A percentile compares a stretch with the other conserved stretches of the same genome.
Evolutionary conservation across 2,113 vertebrate species (phyloP).

Genomic region (Lethenteron reissneri): DNA sequence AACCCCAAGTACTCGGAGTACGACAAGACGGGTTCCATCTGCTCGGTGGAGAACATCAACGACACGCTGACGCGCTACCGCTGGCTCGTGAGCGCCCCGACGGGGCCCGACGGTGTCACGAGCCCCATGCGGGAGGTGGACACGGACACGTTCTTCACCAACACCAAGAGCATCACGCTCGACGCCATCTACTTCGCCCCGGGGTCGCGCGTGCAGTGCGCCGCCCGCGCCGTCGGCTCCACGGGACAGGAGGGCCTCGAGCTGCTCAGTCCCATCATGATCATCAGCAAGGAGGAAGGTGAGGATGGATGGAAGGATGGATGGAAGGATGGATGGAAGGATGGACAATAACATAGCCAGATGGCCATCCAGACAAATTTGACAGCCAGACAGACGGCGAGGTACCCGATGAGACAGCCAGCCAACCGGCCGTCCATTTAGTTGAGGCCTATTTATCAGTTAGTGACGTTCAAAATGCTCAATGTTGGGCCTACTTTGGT

Average conservation of each 20-base stretch:
- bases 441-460: no score
- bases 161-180: constrained; percentile 40
- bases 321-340: no score
- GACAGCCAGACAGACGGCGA: no score
- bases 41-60: constrained; percentile 35
- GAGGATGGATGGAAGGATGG: constrained; percentile 8
- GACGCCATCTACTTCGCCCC: constrained; percentile 50
- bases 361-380: no score
- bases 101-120: constrained; percentile 36
- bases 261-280: constrained; percentile 29
- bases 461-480: no score
- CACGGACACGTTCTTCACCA: constrained; percentile 46
- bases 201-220: constrained; percentile 39
- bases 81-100: constrained; percentile 42
- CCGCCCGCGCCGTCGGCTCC: constrained; percentile 33
- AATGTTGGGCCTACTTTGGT: no score
- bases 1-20: constrained; percentile 48
- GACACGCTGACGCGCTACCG: constrained; percentile 41
- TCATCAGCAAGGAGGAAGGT: constrained; percentile 36
- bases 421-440: no score
- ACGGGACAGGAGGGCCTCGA: constrained; percentile 40
- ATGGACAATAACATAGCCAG: no score
- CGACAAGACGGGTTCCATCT: constrained; percentile 49
- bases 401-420: no score
- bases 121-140: constrained; percentile 46